Percentiles rank a stretch among this genome's conserved stretches.
Conservation (phyloP, 2,113 vertebrate genomes). For the Sebastes schlegelii region DNA sequence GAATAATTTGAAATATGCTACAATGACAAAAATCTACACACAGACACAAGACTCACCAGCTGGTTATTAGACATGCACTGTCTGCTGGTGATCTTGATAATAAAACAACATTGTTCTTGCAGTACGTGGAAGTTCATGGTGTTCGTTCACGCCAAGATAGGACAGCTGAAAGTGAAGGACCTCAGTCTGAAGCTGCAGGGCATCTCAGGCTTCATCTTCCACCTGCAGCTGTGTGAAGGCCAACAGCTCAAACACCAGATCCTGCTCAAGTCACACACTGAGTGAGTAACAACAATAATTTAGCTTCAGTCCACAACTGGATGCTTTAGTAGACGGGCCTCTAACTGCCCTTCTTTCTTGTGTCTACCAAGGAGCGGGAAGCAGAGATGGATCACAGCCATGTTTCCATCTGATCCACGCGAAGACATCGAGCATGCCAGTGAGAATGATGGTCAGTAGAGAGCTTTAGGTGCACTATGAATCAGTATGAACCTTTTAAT, state of each 20-base stretch:
- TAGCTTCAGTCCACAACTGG: not conserved
- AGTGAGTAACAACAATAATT: conserved; percentile 79
- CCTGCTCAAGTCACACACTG: conserved; percentile 89
- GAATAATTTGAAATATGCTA: not conserved
- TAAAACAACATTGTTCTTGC: conserved; percentile 32
- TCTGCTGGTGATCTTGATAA: not conserved
- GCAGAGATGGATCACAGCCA: conserved; percentile 92
- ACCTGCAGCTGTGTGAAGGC: conserved; percentile 89
- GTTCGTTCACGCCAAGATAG: conserved; percentile 89
- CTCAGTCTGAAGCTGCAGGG: conserved; percentile 90
- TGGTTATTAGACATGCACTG: not conserved
- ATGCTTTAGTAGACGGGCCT: not conserved
- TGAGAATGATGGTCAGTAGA: conserved; percentile 86
- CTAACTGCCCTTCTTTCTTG: conserved; percentile 14
- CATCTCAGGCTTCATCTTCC: conserved; percentile 91
- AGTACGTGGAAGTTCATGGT: conserved; percentile 91
- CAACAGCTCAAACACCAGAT: conserved; percentile 90
- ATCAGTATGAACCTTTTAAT: not conserved
- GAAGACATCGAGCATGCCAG: conserved; percentile 83
- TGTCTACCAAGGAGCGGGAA: conserved; percentile 87
- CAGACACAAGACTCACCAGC: not conserved
- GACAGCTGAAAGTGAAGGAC: conserved; percentile 90
- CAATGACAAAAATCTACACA: not conserved
- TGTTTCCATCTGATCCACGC: conserved; percentile 85
- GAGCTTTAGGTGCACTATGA: not conserved